A percentile compares a stretch with the other conserved stretches of the same genome.
phyloP scores from a whole-genome alignment of 2,797 vertebrate species.

The Orestias chungarensis region DNA sequence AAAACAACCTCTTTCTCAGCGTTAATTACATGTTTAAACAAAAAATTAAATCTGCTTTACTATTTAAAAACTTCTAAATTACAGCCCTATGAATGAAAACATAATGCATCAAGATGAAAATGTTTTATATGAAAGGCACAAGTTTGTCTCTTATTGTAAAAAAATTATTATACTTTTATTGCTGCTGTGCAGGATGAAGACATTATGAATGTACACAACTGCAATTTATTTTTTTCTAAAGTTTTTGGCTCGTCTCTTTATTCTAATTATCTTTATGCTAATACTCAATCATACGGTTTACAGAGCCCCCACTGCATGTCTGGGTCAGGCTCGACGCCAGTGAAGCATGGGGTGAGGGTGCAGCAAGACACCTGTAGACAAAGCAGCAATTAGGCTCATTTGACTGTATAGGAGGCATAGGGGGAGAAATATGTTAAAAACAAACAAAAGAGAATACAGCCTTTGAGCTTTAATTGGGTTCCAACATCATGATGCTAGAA shows the following conservation, averaged over 20 bases:
- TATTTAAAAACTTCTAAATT: background rate
- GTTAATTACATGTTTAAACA: background rate
- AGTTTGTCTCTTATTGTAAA: slow-evolving; percentile 9
- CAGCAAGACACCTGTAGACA: slow-evolving; percentile 38
- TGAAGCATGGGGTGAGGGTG: slow-evolving; percentile 28
- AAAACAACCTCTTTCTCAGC: background rate
- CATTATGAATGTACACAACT: slow-evolving; percentile 14
- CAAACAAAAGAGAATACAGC: slow-evolving; percentile 25
- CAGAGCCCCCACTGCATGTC: background rate
- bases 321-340: slow-evolving; percentile 30
- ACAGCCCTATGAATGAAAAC: background rate
- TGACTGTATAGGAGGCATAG: slow-evolving; percentile 61
- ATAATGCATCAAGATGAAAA: background rate
- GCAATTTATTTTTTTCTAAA: slow-evolving; percentile 27
- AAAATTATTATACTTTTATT: slow-evolving; percentile 36
- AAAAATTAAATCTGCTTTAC: background rate
- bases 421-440: slow-evolving; percentile 15
- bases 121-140: slow-evolving; percentile 8
- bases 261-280: slow-evolving; percentile 8
- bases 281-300: slow-evolving; percentile 22
- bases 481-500: slow-evolving; percentile 37
- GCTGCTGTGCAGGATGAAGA: background rate
- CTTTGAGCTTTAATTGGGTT: slow-evolving; percentile 36
- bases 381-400: slow-evolving; percentile 59
- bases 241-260: slow-evolving; percentile 25